Base-by-base conservation (phyloP, 2,888 invertebrate species). In the Acanthoscelides obtectus region DNA sequence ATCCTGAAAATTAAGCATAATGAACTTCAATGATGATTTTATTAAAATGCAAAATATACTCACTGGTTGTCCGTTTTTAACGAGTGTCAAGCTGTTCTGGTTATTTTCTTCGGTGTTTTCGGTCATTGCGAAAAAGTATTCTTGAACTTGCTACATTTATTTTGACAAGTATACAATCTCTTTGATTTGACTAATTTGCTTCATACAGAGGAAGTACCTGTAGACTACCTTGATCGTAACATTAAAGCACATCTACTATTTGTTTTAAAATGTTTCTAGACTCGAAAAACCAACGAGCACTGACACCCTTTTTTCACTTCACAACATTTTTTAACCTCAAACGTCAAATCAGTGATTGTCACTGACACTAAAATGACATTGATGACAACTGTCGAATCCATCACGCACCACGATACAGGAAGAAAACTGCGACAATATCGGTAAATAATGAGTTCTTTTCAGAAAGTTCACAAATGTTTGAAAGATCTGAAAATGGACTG, bases 1-100 rank as follows among this genome's bases (percentile, higher is more conserved):
- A 81, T 91, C 90, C 92, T 92, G 45, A 74, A 72, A 75, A 71
- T 66, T 2, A 25, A n/a, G 65, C 25, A 21, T 66, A 66, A 21
- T 20, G 22, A 66, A 20, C 66, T 66, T 45, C 5, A 45, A 12
- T 45, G 17, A 25, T 25, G 6, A 4, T 45, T n/a, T n/a, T n/a
- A n/a, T n/a, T 45, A 1, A 45, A 45, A 6, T 12, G 17, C 45
- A 45, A 45, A 45, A 1, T 45, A 12, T 6, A 45, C 45, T 45
- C 45, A 45, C 45, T 45, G 45, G 45, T 17, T 12, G 45, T 6
- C 12, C 5, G 17, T 45, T 45, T 45, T 12, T 12, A 6, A 45
- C 17, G 6, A 45, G 8, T 12, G 45, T 45, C 12, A 45, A 12
- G 12, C 45, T 45, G 12, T 45, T 12, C 17, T 3, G 45, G 45